Conservation (phyloP, 1,140 invertebrate genomes). For the Lepidurus packardi region DNA sequence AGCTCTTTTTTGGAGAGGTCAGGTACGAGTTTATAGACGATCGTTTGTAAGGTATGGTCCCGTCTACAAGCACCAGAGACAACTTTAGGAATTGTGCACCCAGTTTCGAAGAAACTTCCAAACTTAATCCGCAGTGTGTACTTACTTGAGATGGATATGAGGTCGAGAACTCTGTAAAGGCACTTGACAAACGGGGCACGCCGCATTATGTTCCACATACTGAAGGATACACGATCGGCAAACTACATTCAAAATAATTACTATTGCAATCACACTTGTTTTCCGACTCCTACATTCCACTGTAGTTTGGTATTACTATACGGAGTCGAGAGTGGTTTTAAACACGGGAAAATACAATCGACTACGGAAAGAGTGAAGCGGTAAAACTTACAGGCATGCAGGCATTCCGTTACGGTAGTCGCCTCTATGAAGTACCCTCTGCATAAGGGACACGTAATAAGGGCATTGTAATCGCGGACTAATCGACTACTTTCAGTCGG, state of each 20-base stretch:
- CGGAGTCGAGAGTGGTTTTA: neutral
- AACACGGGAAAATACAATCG: neutral
- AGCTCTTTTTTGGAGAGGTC: constrained; percentile 85
- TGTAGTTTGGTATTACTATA: neutral
- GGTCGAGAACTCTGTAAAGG: constrained; percentile 52
- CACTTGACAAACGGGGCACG: constrained; percentile 49
- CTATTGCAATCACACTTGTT: too few relatives aligned
- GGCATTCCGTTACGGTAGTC: constrained; percentile 88
- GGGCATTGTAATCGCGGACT: constrained; percentile 57
- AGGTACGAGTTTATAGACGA: constrained; percentile 94
- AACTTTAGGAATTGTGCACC: too few relatives aligned
- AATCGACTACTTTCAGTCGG: neutral
- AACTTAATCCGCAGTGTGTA: neutral
- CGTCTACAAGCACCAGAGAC: constrained; percentile 50
- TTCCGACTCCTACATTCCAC: neutral
- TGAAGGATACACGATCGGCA: constrained; percentile 52
- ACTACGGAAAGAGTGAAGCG: neutral
- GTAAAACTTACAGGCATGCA: constrained; percentile 78
- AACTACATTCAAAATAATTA: constrained; percentile 42
- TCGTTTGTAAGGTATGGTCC: constrained; percentile 88
- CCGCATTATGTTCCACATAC: constrained; percentile 49
- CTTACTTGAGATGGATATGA: constrained; percentile 46
- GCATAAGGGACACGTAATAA: constrained; percentile 77
- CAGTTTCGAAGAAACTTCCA: too few relatives aligned
- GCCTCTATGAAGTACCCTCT: constrained; percentile 90